Evolutionary conservation across 2,888 invertebrate genomes (phyloP), one percentile per base, ranked within the genome.

Genomic region (Pollenia angustigena): DNA sequence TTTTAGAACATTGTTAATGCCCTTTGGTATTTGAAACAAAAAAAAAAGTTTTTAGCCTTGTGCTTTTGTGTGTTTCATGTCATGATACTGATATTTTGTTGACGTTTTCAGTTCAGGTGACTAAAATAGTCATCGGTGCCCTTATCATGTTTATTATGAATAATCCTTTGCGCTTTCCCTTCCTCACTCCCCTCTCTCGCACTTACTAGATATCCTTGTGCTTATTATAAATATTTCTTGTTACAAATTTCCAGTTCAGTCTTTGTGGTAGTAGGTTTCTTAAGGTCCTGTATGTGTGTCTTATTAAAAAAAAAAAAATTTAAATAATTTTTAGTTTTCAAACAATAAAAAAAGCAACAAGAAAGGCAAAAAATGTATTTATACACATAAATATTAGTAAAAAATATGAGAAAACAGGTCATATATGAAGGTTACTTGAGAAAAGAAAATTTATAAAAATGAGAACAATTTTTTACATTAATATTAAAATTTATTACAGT

Each of bases 401-500:
- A 48, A 75, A 50, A 71, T 14, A 18, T 54, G 16, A 32, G 16
- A 23, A 76, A 76, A 46, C 71, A 64, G 82, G 82, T 83, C 82
- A 83, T 76, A 83, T 62, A 71, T 78, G 76, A 83, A 83, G 82
- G 82, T 83, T 83, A 71, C 42, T 46, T 16, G 4, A 68, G 4
- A 50, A 50, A 66, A 46, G 1, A 32, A 32, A 6, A 32, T 6
- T 6, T 44, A 60, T 4, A n/a, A 8, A 14, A 64, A 80, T 80
- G 16, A 54, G 48, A 48, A 42, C 32, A 66, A 40, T 0, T 14
- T 74, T 74, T 32, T 32, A 32, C 6, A 32, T 32, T 32, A 32
- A 32, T 32, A 32, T 32, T 32, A 0, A 6, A 32, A 32, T 32
- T 32, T 32, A 32, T 32, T 32, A 32, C 32, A 32, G 32, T 32